Percentiles rank a stretch among this genome's conserved stretches.
phyloP scores from a whole-genome alignment of 2,113 vertebrate species.

The Thunnus maccoyii region DNA sequence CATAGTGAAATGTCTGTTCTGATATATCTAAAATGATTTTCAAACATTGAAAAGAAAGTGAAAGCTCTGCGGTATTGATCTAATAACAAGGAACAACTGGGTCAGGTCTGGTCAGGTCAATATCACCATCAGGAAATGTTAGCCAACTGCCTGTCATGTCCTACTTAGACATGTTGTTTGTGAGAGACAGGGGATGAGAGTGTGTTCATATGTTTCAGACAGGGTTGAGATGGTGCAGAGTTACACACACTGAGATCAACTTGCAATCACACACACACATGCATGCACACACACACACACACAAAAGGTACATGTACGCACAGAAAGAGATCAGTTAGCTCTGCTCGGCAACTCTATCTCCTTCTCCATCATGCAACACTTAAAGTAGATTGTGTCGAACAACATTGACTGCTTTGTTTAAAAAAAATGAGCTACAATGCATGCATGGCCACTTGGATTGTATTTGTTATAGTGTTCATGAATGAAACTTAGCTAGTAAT shows the following conservation, averaged over 20 bases:
- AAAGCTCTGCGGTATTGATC: conserved; percentile 34
- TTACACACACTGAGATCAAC: conserved; percentile 69
- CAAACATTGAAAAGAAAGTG: conserved; percentile 9
- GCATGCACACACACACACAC: conserved; percentile 17
- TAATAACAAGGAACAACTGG: conserved; percentile 38
- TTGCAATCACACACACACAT: conserved; percentile 58
- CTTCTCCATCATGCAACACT: conserved; percentile 25
- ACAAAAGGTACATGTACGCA: conserved; percentile 10
- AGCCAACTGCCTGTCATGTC: conserved; percentile 61
- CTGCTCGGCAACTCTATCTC: conserved; percentile 43
- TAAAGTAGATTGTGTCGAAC: conserved; percentile 15
- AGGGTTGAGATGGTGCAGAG: conserved; percentile 56
- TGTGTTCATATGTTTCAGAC: conserved; percentile 47
- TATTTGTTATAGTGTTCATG: not conserved
- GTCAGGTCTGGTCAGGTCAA: conserved; percentile 54
- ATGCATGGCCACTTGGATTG: not conserved
- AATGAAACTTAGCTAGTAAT: too few relatives aligned
- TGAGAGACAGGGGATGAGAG: conserved; percentile 41
- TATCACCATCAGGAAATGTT: conserved; percentile 53
- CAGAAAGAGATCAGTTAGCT: conserved; percentile 56
- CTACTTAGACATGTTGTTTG: conserved; percentile 59
- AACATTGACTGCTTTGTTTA: conserved; percentile 20
- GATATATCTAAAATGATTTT: conserved; percentile 20
- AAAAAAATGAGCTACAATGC: conserved; percentile 9
- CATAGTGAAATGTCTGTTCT: conserved; percentile 13